phyloP scores from a whole-genome alignment of 1,140 invertebrate genomes.

The Brachionus paranguensis region DNA sequence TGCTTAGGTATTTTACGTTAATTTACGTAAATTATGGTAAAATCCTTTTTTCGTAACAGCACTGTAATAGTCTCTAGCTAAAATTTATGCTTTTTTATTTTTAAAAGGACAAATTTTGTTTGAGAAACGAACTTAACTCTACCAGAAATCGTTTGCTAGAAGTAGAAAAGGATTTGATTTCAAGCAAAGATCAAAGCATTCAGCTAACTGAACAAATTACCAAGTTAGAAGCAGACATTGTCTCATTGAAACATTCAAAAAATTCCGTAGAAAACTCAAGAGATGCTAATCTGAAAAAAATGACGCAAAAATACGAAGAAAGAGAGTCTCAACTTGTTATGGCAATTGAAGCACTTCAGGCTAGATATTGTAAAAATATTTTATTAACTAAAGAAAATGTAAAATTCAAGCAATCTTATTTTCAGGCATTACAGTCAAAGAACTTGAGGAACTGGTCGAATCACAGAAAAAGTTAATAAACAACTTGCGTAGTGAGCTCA shows the following conservation, averaged over 20 bases:
- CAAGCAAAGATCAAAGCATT: background rate
- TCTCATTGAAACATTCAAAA: slow-evolving; percentile 26
- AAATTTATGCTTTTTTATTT: background rate
- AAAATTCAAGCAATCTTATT: background rate
- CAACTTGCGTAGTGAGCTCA: background rate
- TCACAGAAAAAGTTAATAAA: slow-evolving; percentile 32
- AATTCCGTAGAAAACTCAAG: background rate
- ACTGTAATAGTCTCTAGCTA: too few relatives aligned
- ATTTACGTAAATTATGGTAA: too few relatives aligned
- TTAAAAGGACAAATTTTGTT: slow-evolving; percentile 36
- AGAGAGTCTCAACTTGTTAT: background rate
- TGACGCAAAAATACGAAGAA: background rate
- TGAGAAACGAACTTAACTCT: slow-evolving; percentile 25
- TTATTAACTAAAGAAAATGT: background rate
- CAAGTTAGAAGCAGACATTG: background rate
- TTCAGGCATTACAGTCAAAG: slow-evolving; percentile 10
- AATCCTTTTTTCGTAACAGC: too few relatives aligned
- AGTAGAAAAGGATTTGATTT: slow-evolving; percentile 8
- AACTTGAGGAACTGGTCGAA: slow-evolving; percentile 29
- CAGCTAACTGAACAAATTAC: slow-evolving; percentile 17
- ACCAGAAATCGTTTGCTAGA: slow-evolving; percentile 38
- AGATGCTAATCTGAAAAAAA: background rate
- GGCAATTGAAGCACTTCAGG: slow-evolving; percentile 9
- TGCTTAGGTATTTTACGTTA: too few relatives aligned
- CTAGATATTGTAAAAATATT: slow-evolving; percentile 19